Evolutionary conservation across 2,888 invertebrate species (phyloP).

Genomic region (Ariolimax columbianus): DNA sequence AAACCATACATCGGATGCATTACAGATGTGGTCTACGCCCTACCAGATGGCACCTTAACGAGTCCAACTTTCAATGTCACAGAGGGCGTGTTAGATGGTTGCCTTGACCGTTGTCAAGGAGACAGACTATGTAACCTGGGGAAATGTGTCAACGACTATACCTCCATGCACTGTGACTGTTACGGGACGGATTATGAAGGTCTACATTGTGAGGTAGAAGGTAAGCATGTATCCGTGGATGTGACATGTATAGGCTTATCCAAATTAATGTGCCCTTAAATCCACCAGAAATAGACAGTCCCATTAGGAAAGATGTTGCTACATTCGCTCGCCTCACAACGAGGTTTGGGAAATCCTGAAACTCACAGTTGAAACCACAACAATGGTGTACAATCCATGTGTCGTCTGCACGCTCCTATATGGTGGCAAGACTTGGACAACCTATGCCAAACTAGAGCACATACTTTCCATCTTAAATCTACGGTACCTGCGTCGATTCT

Average conservation of each 20-base stretch:
- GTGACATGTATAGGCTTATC: background rate
- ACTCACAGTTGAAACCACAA: too few species aligned
- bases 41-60: slow-evolving; percentile 56
- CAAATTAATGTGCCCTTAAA: too few species aligned
- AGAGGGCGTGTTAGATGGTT: slow-evolving; percentile 82
- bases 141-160: slow-evolving; percentile 95
- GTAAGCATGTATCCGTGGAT: slow-evolving; percentile 82
- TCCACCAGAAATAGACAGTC: too few species aligned
- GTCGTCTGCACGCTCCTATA: too few species aligned
- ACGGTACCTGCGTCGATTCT: too few species aligned
- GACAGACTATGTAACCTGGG: slow-evolving; percentile 89
- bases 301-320: too few species aligned
- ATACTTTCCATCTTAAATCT: too few species aligned
- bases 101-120: slow-evolving; percentile 84
- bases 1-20: slow-evolving; percentile 68
- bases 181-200: slow-evolving; percentile 95
- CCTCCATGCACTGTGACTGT: slow-evolving; percentile 92
- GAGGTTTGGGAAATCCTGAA: too few species aligned
- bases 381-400: too few species aligned
- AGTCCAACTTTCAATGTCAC: slow-evolving; percentile 54
- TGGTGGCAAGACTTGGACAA: too few species aligned
- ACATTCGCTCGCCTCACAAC: too few species aligned
- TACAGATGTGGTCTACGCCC: slow-evolving; percentile 61
- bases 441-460: too few species aligned
- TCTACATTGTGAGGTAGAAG: slow-evolving; percentile 92